Evolutionary conservation across 2,888 invertebrate species (phyloP).

Genomic region (Abscondita cerata): DNA sequence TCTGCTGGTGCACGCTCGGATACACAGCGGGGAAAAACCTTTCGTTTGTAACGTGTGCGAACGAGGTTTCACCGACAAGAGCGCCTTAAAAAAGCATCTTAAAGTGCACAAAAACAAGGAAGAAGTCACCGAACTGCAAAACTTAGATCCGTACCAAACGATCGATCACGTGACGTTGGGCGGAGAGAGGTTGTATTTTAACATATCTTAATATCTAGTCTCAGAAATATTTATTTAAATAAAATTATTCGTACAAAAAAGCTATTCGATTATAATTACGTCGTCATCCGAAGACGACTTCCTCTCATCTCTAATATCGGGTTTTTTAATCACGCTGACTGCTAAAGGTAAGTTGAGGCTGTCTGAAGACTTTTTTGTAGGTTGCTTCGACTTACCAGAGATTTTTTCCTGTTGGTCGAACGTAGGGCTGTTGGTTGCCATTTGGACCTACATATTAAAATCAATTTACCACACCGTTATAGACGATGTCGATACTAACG

Average conservation of each 20-base stretch:
- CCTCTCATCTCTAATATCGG: slow-evolving; percentile 38
- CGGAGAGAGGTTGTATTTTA: slow-evolving; percentile 17
- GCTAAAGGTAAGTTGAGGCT: slow-evolving; percentile 43
- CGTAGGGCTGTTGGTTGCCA: background rate
- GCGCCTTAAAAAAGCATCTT: slow-evolving; percentile 44
- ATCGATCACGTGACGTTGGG: too few species aligned
- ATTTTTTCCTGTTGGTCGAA: background rate
- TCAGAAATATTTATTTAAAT: background rate
- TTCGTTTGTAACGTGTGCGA: slow-evolving; percentile 43
- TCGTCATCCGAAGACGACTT: slow-evolving; percentile 46
- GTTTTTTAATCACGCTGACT: slow-evolving; percentile 46
- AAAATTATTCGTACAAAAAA: background rate
- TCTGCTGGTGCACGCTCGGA: slow-evolving; percentile 46
- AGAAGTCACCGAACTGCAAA: background rate
- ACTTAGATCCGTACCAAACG: background rate
- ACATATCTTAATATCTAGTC: slow-evolving; percentile 1
- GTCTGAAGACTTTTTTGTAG: background rate
- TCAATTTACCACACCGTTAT: too few species aligned
- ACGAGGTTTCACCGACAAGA: slow-evolving; percentile 42
- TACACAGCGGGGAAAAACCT: slow-evolving; percentile 50
- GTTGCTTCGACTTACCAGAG: slow-evolving; percentile 12
- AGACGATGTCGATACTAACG: too few species aligned
- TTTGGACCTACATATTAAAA: background rate
- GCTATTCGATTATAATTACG: slow-evolving; percentile 49
- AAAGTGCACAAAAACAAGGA: slow-evolving; percentile 32